Conservation (phyloP, 2,888 invertebrate species). For the Apotomis turbidana region DNA sequence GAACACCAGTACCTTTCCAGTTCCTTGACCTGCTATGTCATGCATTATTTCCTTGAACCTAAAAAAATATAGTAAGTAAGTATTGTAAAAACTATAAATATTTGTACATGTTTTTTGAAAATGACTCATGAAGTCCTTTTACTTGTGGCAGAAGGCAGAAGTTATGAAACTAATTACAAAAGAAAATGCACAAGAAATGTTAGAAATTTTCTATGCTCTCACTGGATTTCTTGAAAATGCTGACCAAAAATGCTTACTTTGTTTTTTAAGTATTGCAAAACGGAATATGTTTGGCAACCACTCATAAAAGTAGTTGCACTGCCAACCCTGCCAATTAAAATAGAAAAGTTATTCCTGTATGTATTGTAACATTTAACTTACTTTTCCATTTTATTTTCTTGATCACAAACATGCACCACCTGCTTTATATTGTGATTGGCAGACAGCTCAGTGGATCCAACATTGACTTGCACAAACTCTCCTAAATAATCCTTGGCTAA, state of each 20-base stretch:
- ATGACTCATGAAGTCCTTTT: too few relatives aligned
- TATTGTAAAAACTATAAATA: not conserved
- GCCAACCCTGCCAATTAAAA: too few relatives aligned
- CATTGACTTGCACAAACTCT: slow-evolving; percentile 95
- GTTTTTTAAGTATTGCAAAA: too few relatives aligned
- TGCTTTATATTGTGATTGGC: slow-evolving; percentile 96
- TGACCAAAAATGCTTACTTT: too few relatives aligned
- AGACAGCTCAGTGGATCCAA: slow-evolving; percentile 93
- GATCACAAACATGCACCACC: slow-evolving; percentile 91
- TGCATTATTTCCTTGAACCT: slow-evolving; percentile 89
- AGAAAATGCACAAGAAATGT: too few relatives aligned
- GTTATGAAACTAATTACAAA: too few relatives aligned
- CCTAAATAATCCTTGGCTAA: slow-evolving; percentile 96
- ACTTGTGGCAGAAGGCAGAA: too few relatives aligned
- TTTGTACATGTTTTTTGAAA: too few relatives aligned
- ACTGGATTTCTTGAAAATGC: too few relatives aligned
- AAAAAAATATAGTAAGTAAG: slow-evolving; percentile 39
- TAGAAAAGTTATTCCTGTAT: not conserved
- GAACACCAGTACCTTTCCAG: slow-evolving; percentile 93
- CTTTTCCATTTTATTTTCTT: slow-evolving; percentile 88
- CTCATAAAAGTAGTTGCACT: too few relatives aligned
- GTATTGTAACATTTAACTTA: slow-evolving; percentile 47
- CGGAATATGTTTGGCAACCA: too few relatives aligned
- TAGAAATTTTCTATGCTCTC: too few relatives aligned
- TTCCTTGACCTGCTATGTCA: slow-evolving; percentile 88